phyloP scores from a whole-genome alignment of 1,140 invertebrate species.

The Chelonus insularis region DNA sequence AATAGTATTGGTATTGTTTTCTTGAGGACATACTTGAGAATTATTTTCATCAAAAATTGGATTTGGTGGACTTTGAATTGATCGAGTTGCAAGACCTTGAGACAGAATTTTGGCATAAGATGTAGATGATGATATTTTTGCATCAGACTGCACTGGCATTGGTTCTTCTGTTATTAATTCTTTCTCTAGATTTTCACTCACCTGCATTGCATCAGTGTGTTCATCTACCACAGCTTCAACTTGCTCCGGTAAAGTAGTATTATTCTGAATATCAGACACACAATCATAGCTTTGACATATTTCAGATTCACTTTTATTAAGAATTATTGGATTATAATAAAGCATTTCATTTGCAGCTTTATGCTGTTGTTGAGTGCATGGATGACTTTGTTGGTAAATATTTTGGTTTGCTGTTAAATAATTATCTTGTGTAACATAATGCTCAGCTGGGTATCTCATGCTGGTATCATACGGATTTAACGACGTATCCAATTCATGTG shows the following conservation, averaged over 20 bases:
- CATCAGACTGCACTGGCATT: constrained; percentile 26
- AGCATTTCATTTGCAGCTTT: constrained; percentile 5
- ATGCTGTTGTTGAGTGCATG: constrained; percentile 8
- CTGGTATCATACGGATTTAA: constrained; percentile 39
- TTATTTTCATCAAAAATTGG: constrained; percentile 13
- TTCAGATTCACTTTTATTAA: constrained; percentile 18
- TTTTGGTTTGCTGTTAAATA: constrained; percentile 37
- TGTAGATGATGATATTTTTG: constrained; percentile 54
- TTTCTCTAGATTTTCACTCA: neutral
- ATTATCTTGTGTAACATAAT: constrained; percentile 36
- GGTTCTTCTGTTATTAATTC: neutral
- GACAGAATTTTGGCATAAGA: constrained; percentile 76
- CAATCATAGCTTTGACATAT: constrained; percentile 16
- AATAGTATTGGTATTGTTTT: constrained; percentile 22
- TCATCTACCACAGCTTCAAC: neutral
- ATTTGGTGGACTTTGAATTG: constrained; percentile 16
- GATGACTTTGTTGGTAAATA: constrained; percentile 38
- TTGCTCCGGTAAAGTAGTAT: neutral
- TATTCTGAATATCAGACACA: neutral
- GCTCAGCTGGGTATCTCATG: constrained; percentile 36
- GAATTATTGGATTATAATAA: neutral
- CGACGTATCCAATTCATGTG: constrained; percentile 37
- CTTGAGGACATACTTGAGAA: constrained; percentile 29
- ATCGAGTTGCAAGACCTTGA: constrained; percentile 62
- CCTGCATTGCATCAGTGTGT: neutral